Evolutionary conservation across 2,888 invertebrate species (phyloP).

Genomic region (Eucera pruinosa): DNA sequence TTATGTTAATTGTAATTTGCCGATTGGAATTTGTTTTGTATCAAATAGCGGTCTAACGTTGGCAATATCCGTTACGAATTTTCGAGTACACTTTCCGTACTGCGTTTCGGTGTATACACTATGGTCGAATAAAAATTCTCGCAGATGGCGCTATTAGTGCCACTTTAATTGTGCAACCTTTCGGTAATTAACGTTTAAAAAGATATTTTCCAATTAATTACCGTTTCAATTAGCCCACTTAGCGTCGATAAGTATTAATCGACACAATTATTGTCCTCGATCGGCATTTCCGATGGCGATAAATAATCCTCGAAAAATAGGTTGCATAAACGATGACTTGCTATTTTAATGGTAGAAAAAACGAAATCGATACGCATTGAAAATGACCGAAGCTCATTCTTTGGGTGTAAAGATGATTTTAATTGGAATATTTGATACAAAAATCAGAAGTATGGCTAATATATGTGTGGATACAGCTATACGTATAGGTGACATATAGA

Average conservation of each 20-base stretch:
- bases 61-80: neutral
- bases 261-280: neutral
- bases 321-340: neutral
- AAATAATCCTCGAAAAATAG: neutral
- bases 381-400: neutral
- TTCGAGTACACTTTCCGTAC: conserved; percentile 2
- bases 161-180: conserved; percentile 31
- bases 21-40: neutral
- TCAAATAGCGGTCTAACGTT: neutral
- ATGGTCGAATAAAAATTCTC: conserved; percentile 17
- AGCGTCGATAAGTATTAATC: conserved; percentile 14
- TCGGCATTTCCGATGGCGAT: neutral
- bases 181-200: conserved; percentile 33
- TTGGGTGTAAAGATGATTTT: neutral
- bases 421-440: neutral
- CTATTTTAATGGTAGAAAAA: neutral
- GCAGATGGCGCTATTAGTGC: conserved; percentile 36
- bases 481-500: neutral
- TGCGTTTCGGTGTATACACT: neutral
- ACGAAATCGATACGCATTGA: neutral
- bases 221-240: conserved; percentile 22
- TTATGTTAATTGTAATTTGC: neutral
- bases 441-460: neutral
- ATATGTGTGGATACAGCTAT: neutral
- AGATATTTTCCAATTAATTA: conserved; percentile 36